Conservation (phyloP, 2,888 invertebrate species). For the Tetramorium bicarinatum region DNA sequence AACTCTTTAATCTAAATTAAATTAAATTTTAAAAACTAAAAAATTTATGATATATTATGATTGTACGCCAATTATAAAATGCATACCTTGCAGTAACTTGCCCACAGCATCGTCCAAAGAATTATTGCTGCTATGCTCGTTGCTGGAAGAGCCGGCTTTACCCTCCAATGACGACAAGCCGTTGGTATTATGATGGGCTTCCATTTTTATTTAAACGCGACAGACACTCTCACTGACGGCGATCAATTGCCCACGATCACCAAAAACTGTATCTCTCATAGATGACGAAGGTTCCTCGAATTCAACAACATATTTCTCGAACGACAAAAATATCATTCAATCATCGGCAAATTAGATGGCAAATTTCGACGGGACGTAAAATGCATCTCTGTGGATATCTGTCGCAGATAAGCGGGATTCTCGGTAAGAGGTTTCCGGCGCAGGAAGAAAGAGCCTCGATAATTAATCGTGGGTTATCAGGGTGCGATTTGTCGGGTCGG, state of each 20-base stretch:
- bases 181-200: slow-evolving; percentile 59
- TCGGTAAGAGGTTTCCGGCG: slow-evolving; percentile 46
- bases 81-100: slow-evolving; percentile 83
- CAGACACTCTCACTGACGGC: slow-evolving; percentile 30
- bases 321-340: slow-evolving; percentile 2
- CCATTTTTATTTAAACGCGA: slow-evolving; percentile 61
- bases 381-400: slow-evolving; percentile 45
- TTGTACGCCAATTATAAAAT: neutral
- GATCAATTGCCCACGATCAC: slow-evolving; percentile 9
- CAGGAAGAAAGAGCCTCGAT: slow-evolving; percentile 36
- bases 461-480: slow-evolving; percentile 71
- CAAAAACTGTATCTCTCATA: slow-evolving; percentile 8
- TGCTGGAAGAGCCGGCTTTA: slow-evolving; percentile 76
- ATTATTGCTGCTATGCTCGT: slow-evolving; percentile 71
- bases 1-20: neutral
- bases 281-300: neutral
- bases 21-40: too few species aligned
- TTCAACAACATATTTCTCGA: neutral
- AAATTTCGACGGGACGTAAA: slow-evolving; percentile 10
- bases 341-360: slow-evolving; percentile 2
- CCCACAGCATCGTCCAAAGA: slow-evolving; percentile 84
- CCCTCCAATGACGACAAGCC: slow-evolving; percentile 66
- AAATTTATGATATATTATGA: neutral
- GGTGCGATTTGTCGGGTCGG: slow-evolving; percentile 61
- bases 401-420: slow-evolving; percentile 50